Conservation (phyloP, 2,113 vertebrate species). For the Merops nubicus region DNA sequence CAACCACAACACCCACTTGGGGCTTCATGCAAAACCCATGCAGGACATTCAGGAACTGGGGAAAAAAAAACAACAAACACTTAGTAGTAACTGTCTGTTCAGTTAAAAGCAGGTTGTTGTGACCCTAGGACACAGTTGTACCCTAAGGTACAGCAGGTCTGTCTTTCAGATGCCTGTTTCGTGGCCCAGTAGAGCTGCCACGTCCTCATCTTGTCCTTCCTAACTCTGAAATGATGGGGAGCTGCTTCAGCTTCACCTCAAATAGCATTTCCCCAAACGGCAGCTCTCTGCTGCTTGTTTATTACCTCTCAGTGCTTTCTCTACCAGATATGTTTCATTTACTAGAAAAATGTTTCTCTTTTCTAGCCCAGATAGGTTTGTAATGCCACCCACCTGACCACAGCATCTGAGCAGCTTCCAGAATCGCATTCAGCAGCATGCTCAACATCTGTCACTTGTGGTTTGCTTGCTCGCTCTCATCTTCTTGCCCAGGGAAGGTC, state of each 20-base stretch:
- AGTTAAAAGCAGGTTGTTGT: not conserved
- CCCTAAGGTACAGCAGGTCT: not conserved
- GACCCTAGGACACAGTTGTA: no score
- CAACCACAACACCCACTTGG: not conserved
- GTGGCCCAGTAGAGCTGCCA: not conserved
- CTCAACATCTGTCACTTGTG: not conserved
- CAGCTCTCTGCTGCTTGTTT: not conserved
- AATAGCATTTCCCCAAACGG: not conserved
- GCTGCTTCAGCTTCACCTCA: rapidly evolving
- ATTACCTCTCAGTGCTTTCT: not conserved
- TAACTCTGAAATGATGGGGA: not conserved
- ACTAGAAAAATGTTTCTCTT: not conserved
- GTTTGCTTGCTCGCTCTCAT: not conserved
- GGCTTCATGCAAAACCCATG: not conserved
- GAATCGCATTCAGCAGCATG: not conserved
- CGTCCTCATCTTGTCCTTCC: not conserved
- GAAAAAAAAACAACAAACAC: not conserved
- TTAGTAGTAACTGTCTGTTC: not conserved
- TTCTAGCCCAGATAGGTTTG: not conserved
- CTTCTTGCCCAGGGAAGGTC: not conserved
- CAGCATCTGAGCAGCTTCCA: conserved; percentile 20
- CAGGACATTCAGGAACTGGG: not conserved
- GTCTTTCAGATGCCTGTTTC: not conserved
- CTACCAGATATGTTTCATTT: not conserved
- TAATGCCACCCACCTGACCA: not conserved